Conservation (phyloP, 1,140 invertebrate genomes). For the Lysiphlebus fabarum region DNA sequence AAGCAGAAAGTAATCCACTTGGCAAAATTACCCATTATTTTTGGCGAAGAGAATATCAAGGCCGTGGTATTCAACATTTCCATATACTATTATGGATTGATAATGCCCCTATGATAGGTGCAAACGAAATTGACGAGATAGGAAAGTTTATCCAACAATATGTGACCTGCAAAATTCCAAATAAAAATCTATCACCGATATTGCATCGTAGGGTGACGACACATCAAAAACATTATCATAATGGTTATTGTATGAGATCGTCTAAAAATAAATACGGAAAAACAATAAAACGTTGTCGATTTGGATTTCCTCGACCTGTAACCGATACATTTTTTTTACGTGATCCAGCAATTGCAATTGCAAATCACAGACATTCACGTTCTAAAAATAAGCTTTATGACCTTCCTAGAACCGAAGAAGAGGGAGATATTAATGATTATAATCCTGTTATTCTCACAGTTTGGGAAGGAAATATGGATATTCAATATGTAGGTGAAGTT, state of each 20-base stretch:
- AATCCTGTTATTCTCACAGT: slow-evolving; percentile 25
- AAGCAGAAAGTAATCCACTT: slow-evolving; percentile 27
- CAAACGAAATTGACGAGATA: slow-evolving; percentile 1
- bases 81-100: neutral
- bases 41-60: no score
- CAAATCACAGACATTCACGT: slow-evolving; percentile 29
- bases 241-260: slow-evolving; percentile 1
- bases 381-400: slow-evolving; percentile 35
- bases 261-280: no score
- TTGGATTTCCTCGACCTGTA: slow-evolving; percentile 31
- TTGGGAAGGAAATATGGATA: slow-evolving; percentile 33
- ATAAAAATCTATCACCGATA: neutral
- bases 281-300: slow-evolving; percentile 27
- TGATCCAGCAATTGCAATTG: slow-evolving; percentile 29
- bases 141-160: neutral
- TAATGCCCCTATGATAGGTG: neutral
- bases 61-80: no score
- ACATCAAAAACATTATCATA: slow-evolving; percentile 3
- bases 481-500: slow-evolving; percentile 27
- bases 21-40: slow-evolving; percentile 28
- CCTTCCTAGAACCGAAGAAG: slow-evolving; percentile 30
- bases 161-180: slow-evolving; percentile 4
- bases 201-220: slow-evolving; percentile 5
- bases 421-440: slow-evolving; percentile 29
- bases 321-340: slow-evolving; percentile 29